These are phyloP conservation scores for Rhombomys opimus DNA, from an alignment of 2,113 vertebrate species.

Conservation along the genomic window DNA sequence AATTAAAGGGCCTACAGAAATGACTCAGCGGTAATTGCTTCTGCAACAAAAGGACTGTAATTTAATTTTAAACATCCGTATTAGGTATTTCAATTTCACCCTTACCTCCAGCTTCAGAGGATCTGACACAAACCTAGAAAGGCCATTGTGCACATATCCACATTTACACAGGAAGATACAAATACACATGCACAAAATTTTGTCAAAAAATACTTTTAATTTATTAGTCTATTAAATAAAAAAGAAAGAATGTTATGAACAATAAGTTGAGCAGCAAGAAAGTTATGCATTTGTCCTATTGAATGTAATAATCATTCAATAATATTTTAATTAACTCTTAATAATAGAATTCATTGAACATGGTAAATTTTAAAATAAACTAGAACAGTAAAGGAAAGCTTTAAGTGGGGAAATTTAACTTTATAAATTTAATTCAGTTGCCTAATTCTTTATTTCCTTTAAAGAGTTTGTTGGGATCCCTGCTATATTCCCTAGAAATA, in stretches of 20 bases:
- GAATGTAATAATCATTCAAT: background rate
- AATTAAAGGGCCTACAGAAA: background rate
- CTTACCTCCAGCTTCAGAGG: background rate
- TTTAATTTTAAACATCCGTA: background rate
- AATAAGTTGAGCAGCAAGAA: background rate
- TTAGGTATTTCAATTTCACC: background rate
- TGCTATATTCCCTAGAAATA: background rate
- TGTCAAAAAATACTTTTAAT: background rate
- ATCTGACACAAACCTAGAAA: background rate
- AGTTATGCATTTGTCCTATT: background rate
- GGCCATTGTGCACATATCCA: background rate
- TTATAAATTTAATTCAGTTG: background rate
- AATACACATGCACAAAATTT: background rate
- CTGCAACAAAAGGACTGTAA: background rate
- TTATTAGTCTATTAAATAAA: background rate
- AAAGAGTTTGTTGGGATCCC: background rate
- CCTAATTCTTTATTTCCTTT: background rate
- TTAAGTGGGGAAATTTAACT: background rate
- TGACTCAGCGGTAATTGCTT: background rate
- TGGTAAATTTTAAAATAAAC: background rate
- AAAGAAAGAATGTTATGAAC: accelerated
- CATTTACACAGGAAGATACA: background rate
- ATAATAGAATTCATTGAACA: background rate
- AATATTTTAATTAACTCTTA: background rate
- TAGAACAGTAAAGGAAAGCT: background rate